Percentiles rank a stretch among this genome's conserved stretches.
phyloP scores from a whole-genome alignment of 2,888 invertebrate species.

The Cosmopolites sordidus region DNA sequence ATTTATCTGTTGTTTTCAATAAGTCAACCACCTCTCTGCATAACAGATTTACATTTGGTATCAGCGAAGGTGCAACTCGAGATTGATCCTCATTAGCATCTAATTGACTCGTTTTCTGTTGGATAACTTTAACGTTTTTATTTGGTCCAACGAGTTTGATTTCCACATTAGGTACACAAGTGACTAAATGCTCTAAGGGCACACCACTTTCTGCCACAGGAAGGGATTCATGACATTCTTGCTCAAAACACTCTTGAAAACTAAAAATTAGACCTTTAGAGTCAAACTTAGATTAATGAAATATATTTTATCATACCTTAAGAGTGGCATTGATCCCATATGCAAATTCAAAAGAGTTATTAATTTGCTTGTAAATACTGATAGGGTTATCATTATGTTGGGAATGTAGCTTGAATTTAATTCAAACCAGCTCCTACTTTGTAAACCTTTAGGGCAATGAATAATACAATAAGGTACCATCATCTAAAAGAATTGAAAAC shows the following conservation, averaged over 20 bases:
- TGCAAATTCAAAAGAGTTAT: constrained; percentile 68
- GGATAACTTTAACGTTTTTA: constrained; percentile 44
- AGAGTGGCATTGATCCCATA: constrained; percentile 70
- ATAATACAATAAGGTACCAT: constrained; percentile 60
- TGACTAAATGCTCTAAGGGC: constrained; percentile 83
- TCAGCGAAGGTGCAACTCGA: constrained; percentile 59
- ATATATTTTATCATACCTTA: constrained; percentile 58
- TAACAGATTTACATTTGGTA: constrained; percentile 71
- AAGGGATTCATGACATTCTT: constrained; percentile 61
- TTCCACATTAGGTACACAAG: constrained; percentile 71
- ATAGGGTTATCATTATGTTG: constrained; percentile 63
- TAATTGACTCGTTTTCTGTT: constrained; percentile 32
- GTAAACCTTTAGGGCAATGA: constrained; percentile 59
- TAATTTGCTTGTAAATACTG: constrained; percentile 61
- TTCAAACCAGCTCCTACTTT: constrained; percentile 66
- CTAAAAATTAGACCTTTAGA: constrained; percentile 49
- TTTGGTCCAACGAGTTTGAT: constrained; percentile 47
- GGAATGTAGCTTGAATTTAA: constrained; percentile 59
- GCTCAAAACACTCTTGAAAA: constrained; percentile 76
- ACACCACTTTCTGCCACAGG: constrained; percentile 69
- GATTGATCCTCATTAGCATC: constrained; percentile 35
- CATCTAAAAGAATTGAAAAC: no score
- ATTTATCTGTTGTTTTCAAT: constrained; percentile 73
- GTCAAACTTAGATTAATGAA: background rate
- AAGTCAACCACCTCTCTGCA: constrained; percentile 85